A percentile compares a stretch with the other conserved stretches of the same genome.
Conservation (phyloP, 2,797 vertebrate genomes). For the Anguilla anguilla region DNA sequence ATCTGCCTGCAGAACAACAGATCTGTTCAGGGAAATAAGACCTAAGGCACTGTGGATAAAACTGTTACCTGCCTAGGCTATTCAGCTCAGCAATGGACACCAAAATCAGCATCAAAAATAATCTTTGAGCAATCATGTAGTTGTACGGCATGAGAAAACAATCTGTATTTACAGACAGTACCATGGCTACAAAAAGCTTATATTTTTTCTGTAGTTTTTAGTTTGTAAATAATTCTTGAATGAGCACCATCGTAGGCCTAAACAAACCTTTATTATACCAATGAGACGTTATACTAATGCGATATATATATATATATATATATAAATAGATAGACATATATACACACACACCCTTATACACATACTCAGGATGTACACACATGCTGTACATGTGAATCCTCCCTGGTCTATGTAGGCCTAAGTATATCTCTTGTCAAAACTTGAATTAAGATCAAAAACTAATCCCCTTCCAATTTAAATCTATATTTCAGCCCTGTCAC, state of each 20-base stretch:
- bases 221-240: conserved; percentile 17
- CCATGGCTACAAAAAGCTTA: conserved; percentile 11
- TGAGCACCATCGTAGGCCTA: conserved; percentile 10
- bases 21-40: not conserved
- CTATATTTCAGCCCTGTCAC: conserved; percentile 98
- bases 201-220: conserved; percentile 28
- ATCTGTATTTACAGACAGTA: conserved; percentile 49
- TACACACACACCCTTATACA: conserved; percentile 24
- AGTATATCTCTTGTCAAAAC: conserved; percentile 88
- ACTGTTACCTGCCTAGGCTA: not conserved
- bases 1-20: not conserved
- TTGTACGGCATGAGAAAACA: conserved; percentile 26
- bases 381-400: conserved; percentile 44
- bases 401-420: conserved; percentile 37
- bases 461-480: conserved; percentile 98
- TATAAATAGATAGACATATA: not conserved
- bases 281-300: not conserved
- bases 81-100: conserved; percentile 21
- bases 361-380: conserved; percentile 62
- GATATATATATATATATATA: not conserved
- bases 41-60: not conserved
- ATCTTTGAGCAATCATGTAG: not conserved
- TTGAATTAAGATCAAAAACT: conserved; percentile 96
- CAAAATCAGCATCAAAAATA: conserved; percentile 44
- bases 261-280: conserved; percentile 27